Conservation (phyloP, 2,797 vertebrate genomes). For the Pantherophis vulpinus region DNA sequence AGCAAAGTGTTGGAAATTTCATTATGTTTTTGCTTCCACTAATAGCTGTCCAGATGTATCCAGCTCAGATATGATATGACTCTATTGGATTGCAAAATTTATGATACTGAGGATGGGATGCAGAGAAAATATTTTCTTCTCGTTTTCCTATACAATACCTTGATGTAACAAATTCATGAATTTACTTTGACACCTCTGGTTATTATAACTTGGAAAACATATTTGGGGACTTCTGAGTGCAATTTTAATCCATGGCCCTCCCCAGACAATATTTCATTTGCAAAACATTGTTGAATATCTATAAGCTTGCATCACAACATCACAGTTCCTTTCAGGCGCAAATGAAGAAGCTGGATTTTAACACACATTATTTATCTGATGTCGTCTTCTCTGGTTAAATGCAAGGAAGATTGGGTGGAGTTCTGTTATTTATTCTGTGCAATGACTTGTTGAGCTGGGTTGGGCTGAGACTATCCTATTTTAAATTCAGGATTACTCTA, state of each 20-base stretch:
- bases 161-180: neutral
- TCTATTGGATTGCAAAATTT: slow-evolving; percentile 38
- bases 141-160: slow-evolving; percentile 12
- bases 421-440: neutral
- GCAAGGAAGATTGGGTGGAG: neutral
- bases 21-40: neutral
- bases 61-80: neutral
- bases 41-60: neutral
- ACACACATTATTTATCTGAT: neutral
- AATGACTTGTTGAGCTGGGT: too few species aligned
- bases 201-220: neutral
- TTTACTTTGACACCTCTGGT: slow-evolving; percentile 19
- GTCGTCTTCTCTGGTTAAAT: neutral
- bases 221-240: neutral
- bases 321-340: neutral
- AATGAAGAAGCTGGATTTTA: neutral
- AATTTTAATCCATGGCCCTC: neutral
- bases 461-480: neutral
- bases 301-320: neutral
- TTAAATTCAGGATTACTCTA: neutral
- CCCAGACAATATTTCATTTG: neutral
- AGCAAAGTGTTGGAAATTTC: neutral
- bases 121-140: neutral
- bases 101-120: slow-evolving; percentile 7
- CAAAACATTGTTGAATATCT: neutral